phyloP scores from a whole-genome alignment of 2,797 vertebrate species.

The Ceryle rudis region DNA sequence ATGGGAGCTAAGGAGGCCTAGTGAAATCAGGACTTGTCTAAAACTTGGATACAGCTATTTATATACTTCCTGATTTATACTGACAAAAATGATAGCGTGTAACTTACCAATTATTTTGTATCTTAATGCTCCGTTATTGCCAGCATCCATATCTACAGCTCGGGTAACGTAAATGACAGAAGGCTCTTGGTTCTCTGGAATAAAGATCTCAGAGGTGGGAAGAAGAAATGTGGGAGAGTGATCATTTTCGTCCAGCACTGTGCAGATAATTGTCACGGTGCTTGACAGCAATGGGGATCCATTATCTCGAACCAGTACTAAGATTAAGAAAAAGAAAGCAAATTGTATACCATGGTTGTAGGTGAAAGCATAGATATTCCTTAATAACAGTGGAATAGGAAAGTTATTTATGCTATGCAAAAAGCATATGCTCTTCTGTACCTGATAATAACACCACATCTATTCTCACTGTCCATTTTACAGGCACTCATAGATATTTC shows the following conservation, averaged over 20 bases:
- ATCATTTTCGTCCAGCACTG: conserved; percentile 90
- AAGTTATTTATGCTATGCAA: background rate
- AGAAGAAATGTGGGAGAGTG: conserved; percentile 85
- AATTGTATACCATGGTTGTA: background rate
- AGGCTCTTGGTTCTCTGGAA: conserved; percentile 89
- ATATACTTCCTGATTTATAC: background rate
- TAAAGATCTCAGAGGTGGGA: conserved; percentile 77
- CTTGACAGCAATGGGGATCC: conserved; percentile 80
- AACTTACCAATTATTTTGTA: conserved; percentile 87
- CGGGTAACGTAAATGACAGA: conserved; percentile 78
- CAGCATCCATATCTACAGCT: conserved; percentile 87
- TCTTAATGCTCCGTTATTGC: conserved; percentile 83
- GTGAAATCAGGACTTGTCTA: background rate
- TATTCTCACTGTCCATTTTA: background rate
- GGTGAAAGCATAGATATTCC: background rate
- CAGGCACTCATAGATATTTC: background rate
- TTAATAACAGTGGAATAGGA: background rate
- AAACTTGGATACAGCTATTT: background rate
- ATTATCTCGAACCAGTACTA: conserved; percentile 89
- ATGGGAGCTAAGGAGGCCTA: background rate
- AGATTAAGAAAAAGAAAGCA: conserved; percentile 12
- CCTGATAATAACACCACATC: background rate
- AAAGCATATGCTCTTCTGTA: background rate
- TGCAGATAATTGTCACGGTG: conserved; percentile 82
- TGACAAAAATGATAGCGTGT: background rate